phyloP scores from a whole-genome alignment of 2,888 invertebrate species.

The Tetropium fuscum region DNA sequence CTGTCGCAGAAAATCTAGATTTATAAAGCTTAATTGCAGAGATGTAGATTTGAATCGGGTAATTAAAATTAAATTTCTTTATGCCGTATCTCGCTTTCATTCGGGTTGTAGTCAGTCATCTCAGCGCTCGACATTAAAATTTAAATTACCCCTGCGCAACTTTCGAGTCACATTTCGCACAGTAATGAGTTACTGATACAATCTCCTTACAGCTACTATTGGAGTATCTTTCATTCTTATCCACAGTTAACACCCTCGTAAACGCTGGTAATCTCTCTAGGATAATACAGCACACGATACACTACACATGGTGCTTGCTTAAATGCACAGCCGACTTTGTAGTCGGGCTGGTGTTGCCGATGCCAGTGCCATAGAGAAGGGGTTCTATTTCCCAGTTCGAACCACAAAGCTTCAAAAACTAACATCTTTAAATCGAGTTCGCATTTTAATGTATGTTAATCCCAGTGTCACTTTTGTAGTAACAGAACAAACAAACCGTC shows the following conservation, averaged over 20 bases:
- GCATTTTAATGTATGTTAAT: too few relatives aligned
- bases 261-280: constrained; percentile 51
- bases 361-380: background rate
- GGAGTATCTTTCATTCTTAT: constrained; percentile 57
- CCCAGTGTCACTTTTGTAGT: too few relatives aligned
- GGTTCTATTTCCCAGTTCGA: too few relatives aligned
- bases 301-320: constrained; percentile 47
- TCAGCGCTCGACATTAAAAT: constrained; percentile 52
- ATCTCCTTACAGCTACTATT: constrained; percentile 55
- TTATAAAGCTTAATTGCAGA: constrained; percentile 59
- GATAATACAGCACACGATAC: constrained; percentile 44
- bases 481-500: too few relatives aligned
- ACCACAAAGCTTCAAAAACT: too few relatives aligned
- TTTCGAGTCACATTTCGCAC: constrained; percentile 54
- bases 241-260: constrained; percentile 56
- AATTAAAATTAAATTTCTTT: constrained; percentile 61
- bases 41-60: constrained; percentile 58
- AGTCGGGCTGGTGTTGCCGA: constrained; percentile 12
- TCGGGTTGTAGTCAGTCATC: constrained; percentile 38
- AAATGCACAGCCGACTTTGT: constrained; percentile 24
- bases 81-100: constrained; percentile 49
- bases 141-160: constrained; percentile 53
- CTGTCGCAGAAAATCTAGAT: constrained; percentile 53
- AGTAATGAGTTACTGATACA: constrained; percentile 60
- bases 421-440: too few relatives aligned